These are phyloP conservation scores for Plectropomus leopardus DNA, from an alignment of 2,113 vertebrate species.

Conservation along the genomic window DNA sequence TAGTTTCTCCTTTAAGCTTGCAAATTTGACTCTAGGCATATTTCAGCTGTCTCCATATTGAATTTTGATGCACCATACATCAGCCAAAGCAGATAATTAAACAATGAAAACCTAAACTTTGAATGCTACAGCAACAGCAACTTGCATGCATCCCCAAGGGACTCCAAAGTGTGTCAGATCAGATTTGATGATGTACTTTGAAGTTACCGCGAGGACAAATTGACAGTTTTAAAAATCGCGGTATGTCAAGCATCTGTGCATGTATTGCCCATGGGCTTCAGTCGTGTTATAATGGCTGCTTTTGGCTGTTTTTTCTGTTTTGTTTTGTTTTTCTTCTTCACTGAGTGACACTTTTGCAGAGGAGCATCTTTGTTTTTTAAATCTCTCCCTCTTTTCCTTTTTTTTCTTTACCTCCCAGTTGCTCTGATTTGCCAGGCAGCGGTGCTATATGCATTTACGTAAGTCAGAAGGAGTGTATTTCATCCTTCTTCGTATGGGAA, in stretches of 20 bases:
- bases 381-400: not conserved
- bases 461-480: constrained; percentile 44
- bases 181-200: constrained; percentile 38
- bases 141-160: not conserved
- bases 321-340: not conserved
- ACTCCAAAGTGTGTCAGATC: constrained; percentile 32
- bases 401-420: not conserved
- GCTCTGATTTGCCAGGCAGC: constrained; percentile 46
- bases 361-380: not conserved
- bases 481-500: constrained; percentile 31
- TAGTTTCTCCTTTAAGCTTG: not conserved
- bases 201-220: constrained; percentile 47
- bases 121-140: not conserved
- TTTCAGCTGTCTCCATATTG: not conserved
- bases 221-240: constrained; percentile 36
- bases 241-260: constrained; percentile 34
- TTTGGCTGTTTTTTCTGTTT: not conserved
- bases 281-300: not conserved
- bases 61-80: not conserved
- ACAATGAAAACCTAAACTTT: too few species aligned
- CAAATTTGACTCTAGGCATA: not conserved
- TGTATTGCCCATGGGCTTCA: constrained; percentile 39
- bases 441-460: constrained; percentile 57
- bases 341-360: constrained; percentile 15
- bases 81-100: too few species aligned